Conservation (phyloP, 2,797 vertebrate genomes). For the Myioborus melanocephalus region DNA sequence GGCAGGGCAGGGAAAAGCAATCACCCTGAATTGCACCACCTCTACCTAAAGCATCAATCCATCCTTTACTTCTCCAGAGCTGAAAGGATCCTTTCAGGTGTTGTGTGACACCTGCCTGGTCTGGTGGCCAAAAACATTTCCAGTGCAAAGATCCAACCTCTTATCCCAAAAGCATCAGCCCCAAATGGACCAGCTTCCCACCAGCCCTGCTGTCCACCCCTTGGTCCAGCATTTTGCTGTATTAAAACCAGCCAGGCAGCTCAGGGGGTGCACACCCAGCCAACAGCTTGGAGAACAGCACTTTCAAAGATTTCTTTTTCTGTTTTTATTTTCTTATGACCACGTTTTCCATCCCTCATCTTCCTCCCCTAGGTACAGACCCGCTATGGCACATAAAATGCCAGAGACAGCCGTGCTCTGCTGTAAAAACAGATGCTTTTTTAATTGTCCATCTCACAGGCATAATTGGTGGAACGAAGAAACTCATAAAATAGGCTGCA, state of each 20-base stretch:
- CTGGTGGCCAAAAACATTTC: neutral
- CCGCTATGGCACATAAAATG: neutral
- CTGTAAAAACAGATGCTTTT: conserved; percentile 32
- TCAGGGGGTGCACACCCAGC: neutral
- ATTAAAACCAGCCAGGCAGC: neutral
- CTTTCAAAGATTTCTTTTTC: neutral
- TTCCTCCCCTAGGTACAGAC: neutral
- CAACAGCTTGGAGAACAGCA: rapidly evolving
- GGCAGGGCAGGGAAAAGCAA: neutral
- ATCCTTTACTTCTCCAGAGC: neutral
- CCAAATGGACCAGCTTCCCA: neutral
- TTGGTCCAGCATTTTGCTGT: neutral
- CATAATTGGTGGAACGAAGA: neutral
- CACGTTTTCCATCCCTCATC: neutral
- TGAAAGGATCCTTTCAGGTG: too few relatives aligned
- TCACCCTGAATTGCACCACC: neutral
- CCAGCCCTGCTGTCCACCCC: neutral
- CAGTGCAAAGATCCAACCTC: neutral
- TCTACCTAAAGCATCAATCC: neutral
- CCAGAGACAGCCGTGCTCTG: neutral
- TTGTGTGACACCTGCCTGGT: rapidly evolving
- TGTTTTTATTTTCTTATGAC: neutral
- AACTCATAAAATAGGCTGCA: neutral
- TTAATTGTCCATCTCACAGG: conserved; percentile 50
- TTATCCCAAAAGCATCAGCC: neutral